Evolutionary conservation across 1,140 invertebrate genomes (phyloP).

Genomic region (Ceratosolen solmsi): DNA sequence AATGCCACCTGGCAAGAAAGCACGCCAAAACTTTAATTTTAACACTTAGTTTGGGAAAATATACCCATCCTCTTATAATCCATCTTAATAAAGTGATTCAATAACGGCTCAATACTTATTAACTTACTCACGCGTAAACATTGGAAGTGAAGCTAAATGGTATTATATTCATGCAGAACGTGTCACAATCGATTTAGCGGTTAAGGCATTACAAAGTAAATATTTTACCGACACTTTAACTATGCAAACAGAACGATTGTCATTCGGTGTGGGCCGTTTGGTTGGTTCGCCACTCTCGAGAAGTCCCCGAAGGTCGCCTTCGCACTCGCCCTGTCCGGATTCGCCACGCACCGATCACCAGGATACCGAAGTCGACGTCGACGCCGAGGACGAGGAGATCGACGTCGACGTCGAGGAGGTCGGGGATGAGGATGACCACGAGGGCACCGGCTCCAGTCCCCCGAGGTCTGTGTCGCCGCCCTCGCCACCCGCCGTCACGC

Average conservation of each 20-base stretch:
- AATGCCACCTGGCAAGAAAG: too few species aligned
- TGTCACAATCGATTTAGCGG: too few species aligned
- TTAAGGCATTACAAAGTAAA: neutral
- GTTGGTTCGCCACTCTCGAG: constrained; percentile 70
- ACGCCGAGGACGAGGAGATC: constrained; percentile 68
- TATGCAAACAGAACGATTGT: constrained; percentile 65
- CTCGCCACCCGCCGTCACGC: constrained; percentile 55
- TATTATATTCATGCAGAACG: too few species aligned
- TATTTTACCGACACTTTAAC: neutral
- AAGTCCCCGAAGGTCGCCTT: constrained; percentile 65
- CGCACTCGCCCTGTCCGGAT: constrained; percentile 66
- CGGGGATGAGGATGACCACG: constrained; percentile 70
- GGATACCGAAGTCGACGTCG: constrained; percentile 68
- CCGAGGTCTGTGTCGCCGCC: constrained; percentile 66
- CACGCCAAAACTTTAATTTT: too few species aligned
- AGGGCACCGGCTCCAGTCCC: constrained; percentile 63
- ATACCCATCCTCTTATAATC: too few species aligned
- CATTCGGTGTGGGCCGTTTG: constrained; percentile 70
- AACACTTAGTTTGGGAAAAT: too few species aligned
- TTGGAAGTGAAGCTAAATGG: too few species aligned
- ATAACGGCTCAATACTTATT: too few species aligned
- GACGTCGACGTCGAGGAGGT: constrained; percentile 72
- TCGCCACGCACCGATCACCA: constrained; percentile 64
- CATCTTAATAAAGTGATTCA: too few species aligned
- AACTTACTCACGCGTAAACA: too few species aligned